These are phyloP conservation scores for Drosophila recens DNA, from an alignment of 2,888 invertebrate species.

Conservation along the genomic window DNA sequence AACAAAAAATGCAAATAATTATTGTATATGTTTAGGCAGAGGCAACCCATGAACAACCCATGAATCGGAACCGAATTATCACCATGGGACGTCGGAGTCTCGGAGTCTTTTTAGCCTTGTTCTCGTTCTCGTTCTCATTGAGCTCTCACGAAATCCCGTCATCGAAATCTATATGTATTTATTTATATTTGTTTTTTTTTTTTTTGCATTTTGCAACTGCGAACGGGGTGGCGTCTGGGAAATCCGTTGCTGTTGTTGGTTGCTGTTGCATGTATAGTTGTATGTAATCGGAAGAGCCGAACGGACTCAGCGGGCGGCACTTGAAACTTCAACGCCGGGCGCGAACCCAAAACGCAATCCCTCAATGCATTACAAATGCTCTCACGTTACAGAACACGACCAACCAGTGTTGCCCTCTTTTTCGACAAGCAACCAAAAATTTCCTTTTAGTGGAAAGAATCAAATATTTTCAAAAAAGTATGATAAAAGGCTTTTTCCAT, in stretches of 20 bases:
- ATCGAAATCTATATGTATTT: constrained; percentile 31
- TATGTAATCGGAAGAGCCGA: constrained; percentile 78
- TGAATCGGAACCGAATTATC: constrained; percentile 76
- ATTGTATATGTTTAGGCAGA: constrained; percentile 69
- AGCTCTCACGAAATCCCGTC: constrained; percentile 70
- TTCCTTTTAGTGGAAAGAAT: no score
- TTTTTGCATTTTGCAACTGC: constrained; percentile 39
- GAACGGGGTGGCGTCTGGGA: constrained; percentile 72
- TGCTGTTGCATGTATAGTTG: constrained; percentile 38
- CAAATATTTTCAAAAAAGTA: no score
- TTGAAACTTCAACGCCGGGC: constrained; percentile 57
- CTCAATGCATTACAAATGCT: constrained; percentile 69
- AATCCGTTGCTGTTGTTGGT: constrained; percentile 56
- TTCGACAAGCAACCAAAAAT: no score
- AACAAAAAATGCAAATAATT: constrained; percentile 72
- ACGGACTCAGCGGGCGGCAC: constrained; percentile 74
- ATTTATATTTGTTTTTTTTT: constrained; percentile 5
- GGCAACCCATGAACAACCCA: constrained; percentile 47
- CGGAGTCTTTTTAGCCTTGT: constrained; percentile 7
- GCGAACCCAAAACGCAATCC: constrained; percentile 42
- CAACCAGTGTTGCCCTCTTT: no score
- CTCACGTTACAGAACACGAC: constrained; percentile 72
- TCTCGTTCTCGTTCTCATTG: constrained; percentile 69
- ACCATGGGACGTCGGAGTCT: constrained; percentile 58
- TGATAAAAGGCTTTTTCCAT: no score